These are phyloP conservation scores for Philypnodon macrostomus DNA, from an alignment of 2,797 vertebrate species.

Conservation along the genomic window DNA sequence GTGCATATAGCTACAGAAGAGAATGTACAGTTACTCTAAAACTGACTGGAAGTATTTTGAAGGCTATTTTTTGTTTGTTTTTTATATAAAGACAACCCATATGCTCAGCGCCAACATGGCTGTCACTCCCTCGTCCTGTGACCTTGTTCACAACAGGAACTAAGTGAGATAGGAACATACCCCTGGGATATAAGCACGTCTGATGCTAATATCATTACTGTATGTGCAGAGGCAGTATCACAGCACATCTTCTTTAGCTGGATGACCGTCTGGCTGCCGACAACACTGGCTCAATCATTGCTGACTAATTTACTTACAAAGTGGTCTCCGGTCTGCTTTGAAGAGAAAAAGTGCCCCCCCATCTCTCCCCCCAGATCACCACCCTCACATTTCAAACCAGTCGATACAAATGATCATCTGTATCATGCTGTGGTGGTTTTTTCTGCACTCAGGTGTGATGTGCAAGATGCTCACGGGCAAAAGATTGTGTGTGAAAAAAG, in stretches of 20 bases:
- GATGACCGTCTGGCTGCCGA: slow-evolving; percentile 41
- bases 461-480: slow-evolving; percentile 26
- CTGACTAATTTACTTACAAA: slow-evolving; percentile 65
- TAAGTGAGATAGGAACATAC: not conserved
- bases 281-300: slow-evolving; percentile 62
- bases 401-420: slow-evolving; percentile 58
- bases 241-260: slow-evolving; percentile 23
- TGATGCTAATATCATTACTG: slow-evolving; percentile 11
- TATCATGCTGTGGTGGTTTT: slow-evolving; percentile 27
- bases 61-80: too few relatives aligned
- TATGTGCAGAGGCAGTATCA: slow-evolving; percentile 2
- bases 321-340: slow-evolving; percentile 49
- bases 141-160: not conserved
- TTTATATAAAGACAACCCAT: too few relatives aligned
- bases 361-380: slow-evolving; percentile 40
- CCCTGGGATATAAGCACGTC: not conserved
- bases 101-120: too few relatives aligned
- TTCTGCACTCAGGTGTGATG: slow-evolving; percentile 32
- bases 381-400: slow-evolving; percentile 38
- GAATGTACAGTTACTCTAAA: too few relatives aligned
- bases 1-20: too few relatives aligned
- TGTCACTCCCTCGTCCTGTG: not conserved
- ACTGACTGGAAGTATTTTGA: too few relatives aligned
- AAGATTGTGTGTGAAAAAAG: slow-evolving; percentile 16
- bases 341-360: slow-evolving; percentile 40